A percentile compares a stretch with the other conserved stretches of the same genome.
phyloP scores from a whole-genome alignment of 2,797 vertebrate genomes.

The Muscicapa comitata region DNA sequence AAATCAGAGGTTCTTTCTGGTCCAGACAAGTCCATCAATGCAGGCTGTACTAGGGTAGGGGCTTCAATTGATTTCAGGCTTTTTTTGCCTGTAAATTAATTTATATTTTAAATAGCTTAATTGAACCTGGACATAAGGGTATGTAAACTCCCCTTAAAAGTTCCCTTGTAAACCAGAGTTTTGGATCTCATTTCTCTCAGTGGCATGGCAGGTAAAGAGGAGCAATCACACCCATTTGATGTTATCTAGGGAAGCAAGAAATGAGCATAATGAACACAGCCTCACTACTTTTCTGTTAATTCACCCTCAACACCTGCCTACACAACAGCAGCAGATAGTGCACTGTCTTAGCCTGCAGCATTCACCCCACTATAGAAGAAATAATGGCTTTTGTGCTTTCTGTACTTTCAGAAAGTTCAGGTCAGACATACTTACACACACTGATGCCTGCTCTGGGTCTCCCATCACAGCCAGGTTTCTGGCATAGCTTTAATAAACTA shows the following conservation, averaged over 20 bases:
- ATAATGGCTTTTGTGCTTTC: background rate
- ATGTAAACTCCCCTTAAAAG: background rate
- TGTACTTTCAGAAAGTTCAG: background rate
- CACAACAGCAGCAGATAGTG: background rate
- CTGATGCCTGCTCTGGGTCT: background rate
- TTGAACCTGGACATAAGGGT: background rate
- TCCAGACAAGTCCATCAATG: background rate
- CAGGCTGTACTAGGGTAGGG: background rate
- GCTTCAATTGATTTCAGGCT: background rate
- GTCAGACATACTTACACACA: background rate
- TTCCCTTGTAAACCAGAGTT: background rate
- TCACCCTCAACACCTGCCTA: background rate
- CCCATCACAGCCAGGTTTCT: conserved; percentile 3
- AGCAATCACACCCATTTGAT: background rate
- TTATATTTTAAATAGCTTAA: background rate
- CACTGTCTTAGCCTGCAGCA: background rate
- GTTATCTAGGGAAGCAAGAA: background rate
- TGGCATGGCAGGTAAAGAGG: background rate
- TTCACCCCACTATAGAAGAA: background rate
- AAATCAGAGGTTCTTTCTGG: background rate
- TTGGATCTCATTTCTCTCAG: background rate
- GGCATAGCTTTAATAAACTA: conserved; percentile 6
- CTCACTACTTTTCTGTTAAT: background rate
- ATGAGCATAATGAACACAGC: background rate
- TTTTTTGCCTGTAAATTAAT: background rate